Conservation (phyloP, 1,140 invertebrate genomes). For the Diuraphis noxia region DNA sequence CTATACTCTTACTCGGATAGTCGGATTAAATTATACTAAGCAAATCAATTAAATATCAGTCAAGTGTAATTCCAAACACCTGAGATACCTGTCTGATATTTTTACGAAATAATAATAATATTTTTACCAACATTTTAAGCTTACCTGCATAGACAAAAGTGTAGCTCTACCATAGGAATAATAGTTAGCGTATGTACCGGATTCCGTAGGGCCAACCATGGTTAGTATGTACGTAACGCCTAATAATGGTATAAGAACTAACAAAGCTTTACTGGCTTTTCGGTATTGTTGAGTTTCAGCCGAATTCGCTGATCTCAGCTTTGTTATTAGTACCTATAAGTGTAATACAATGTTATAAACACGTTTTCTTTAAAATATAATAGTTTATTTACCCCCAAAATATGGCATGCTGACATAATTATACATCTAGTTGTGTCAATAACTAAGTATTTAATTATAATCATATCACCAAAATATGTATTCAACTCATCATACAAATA, state of each 20-base stretch:
- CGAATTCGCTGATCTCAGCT: conserved; percentile 61
- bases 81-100: neutral
- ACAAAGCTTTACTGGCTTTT: conserved; percentile 84
- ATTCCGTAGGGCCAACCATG: conserved; percentile 71
- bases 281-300: conserved; percentile 67
- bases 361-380: neutral
- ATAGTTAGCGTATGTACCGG: conserved; percentile 68
- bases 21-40: neutral
- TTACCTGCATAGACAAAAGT: conserved; percentile 81
- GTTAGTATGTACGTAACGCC: conserved; percentile 87
- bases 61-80: neutral
- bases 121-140: neutral
- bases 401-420: neutral
- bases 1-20: neutral
- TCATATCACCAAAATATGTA: too few relatives aligned
- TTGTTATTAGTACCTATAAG: conserved; percentile 83
- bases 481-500: neutral
- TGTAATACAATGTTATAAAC: neutral
- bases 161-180: conserved; percentile 73
- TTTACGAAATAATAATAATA: neutral
- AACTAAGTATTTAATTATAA: too few relatives aligned
- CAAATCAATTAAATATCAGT: neutral
- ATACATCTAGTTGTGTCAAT: neutral
- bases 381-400: neutral
- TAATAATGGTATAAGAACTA: conserved; percentile 84